Conservation (phyloP, 2,888 invertebrate genomes). For the Lutraria lutraria region DNA sequence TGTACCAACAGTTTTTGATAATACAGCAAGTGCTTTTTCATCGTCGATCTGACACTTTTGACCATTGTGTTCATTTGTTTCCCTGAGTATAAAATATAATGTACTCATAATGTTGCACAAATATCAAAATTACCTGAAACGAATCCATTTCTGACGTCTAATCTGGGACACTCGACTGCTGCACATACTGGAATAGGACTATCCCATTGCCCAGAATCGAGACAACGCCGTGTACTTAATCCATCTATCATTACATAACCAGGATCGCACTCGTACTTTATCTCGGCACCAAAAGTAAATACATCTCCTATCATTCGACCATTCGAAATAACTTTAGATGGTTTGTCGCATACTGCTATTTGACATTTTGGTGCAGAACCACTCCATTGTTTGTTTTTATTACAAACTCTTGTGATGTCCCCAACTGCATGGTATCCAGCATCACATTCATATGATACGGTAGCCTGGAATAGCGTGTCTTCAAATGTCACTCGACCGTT, state of each 20-base stretch:
- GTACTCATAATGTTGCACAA: neutral
- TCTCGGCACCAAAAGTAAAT: slow-evolving; percentile 76
- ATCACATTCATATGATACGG: slow-evolving; percentile 71
- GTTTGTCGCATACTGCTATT: slow-evolving; percentile 74
- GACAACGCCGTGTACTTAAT: slow-evolving; percentile 74
- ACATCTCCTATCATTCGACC: slow-evolving; percentile 71
- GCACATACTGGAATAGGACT: slow-evolving; percentile 78
- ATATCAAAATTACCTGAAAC: slow-evolving; percentile 57
- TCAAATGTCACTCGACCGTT: slow-evolving; percentile 70
- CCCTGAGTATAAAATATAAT: neutral
- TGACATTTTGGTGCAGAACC: slow-evolving; percentile 73
- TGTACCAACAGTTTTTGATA: too few species aligned
- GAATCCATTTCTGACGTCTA: slow-evolving; percentile 71
- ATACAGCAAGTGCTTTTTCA: too few species aligned
- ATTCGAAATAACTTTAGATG: slow-evolving; percentile 70
- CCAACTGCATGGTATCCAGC: slow-evolving; percentile 75
- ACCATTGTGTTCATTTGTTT: too few species aligned
- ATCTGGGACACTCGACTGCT: slow-evolving; percentile 76
- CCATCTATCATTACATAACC: slow-evolving; percentile 78
- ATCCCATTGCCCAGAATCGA: slow-evolving; percentile 81
- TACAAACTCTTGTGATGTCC: slow-evolving; percentile 64
- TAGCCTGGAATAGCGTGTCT: slow-evolving; percentile 60
- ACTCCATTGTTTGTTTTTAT: slow-evolving; percentile 75
- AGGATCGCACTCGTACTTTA: slow-evolving; percentile 80
- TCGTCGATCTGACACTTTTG: too few species aligned